phyloP scores from a whole-genome alignment of 2,888 invertebrate species.

The Gibbula magus region DNA sequence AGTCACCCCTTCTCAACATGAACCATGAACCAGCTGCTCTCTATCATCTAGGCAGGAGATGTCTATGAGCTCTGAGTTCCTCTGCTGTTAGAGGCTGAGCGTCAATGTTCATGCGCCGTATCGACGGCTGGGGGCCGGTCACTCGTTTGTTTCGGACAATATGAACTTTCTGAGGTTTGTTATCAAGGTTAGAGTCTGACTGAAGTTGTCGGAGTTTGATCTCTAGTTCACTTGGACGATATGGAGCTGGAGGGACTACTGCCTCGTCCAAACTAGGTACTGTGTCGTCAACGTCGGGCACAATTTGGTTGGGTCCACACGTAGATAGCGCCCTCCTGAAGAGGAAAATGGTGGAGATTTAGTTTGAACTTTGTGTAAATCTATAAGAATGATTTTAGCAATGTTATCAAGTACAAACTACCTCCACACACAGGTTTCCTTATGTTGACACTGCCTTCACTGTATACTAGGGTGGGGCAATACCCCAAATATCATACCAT shows the following conservation, averaged over 20 bases:
- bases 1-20: too few relatives aligned
- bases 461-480: background rate
- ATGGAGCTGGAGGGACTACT: background rate
- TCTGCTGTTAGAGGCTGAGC: slow-evolving; percentile 63
- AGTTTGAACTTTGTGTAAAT: too few relatives aligned
- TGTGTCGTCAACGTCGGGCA: slow-evolving; percentile 57
- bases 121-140: slow-evolving; percentile 55
- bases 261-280: background rate
- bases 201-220: slow-evolving; percentile 38
- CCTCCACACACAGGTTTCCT: too few relatives aligned
- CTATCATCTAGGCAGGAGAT: slow-evolving; percentile 42
- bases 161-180: slow-evolving; percentile 20
- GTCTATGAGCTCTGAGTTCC: slow-evolving; percentile 59
- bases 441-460: too few relatives aligned
- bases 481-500: background rate
- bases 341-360: slow-evolving; percentile 12
- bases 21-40: too few relatives aligned
- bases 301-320: slow-evolving; percentile 64
- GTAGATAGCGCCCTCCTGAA: slow-evolving; percentile 61
- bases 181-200: slow-evolving; percentile 29
- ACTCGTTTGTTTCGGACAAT: slow-evolving; percentile 38
- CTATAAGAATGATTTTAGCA: too few relatives aligned
- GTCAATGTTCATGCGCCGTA: slow-evolving; percentile 66
- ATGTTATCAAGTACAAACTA: too few relatives aligned
- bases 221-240: slow-evolving; percentile 43